These are phyloP conservation scores for Leptinotarsa texana DNA, from an alignment of 1,140 invertebrate genomes.

Conservation along the genomic window DNA sequence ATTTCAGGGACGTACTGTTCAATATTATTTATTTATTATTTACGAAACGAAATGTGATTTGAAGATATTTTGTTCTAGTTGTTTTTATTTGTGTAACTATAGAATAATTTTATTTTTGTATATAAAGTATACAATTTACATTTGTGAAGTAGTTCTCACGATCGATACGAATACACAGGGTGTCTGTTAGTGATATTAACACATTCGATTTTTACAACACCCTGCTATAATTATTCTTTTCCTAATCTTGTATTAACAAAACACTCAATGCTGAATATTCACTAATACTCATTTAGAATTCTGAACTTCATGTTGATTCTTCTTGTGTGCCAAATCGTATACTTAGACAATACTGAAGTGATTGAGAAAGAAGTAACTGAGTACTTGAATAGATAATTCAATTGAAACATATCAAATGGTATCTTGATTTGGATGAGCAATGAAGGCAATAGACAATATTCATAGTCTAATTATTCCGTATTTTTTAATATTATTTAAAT, in stretches of 20 bases:
- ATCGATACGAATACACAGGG: slow-evolving; percentile 9
- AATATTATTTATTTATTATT: slow-evolving; percentile 12
- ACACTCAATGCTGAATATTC: neutral
- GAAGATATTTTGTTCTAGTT: neutral
- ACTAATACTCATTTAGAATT: neutral
- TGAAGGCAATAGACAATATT: no score
- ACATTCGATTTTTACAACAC: neutral
- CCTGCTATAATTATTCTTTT: neutral
- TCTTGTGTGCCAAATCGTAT: slow-evolving; percentile 8
- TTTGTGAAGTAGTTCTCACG: slow-evolving; percentile 7
- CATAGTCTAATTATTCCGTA: no score
- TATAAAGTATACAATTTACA: slow-evolving; percentile 13
- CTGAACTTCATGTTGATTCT: neutral
- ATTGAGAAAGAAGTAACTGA: neutral
- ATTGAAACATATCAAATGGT: no score
- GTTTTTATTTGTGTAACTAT: slow-evolving; percentile 11
- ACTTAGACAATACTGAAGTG: neutral
- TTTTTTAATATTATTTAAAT: no score
- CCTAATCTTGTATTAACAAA: neutral
- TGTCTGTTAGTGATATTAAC: neutral
- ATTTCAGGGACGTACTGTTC: neutral
- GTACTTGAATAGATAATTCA: no score
- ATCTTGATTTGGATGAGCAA: no score
- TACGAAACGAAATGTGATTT: slow-evolving; percentile 3
- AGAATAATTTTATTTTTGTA: slow-evolving; percentile 16